Conservation (phyloP, 2,888 invertebrate species). For the Lasioglossum lativentre region DNA sequence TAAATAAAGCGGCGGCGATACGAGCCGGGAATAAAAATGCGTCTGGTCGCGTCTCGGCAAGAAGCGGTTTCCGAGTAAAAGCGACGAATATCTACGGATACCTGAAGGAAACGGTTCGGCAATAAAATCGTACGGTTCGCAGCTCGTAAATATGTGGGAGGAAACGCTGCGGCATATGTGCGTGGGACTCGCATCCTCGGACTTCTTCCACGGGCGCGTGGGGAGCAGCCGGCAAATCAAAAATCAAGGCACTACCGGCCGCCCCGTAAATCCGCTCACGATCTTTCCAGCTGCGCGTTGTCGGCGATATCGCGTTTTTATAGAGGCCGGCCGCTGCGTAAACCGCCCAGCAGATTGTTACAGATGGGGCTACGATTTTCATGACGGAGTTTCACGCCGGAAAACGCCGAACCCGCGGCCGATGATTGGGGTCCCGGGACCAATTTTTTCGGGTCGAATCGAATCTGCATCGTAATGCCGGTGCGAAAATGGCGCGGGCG, state of each 20-base stretch:
- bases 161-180: slow-evolving; percentile 2
- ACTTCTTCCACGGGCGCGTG: not conserved
- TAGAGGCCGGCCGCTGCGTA: slow-evolving; percentile 37
- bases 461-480: not conserved
- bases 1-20: slow-evolving; percentile 26
- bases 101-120: slow-evolving; percentile 9
- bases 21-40: not conserved
- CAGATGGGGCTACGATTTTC: slow-evolving; percentile 41
- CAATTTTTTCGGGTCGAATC: slow-evolving; percentile 18
- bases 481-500: not conserved
- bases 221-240: slow-evolving; percentile 44
- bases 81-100: slow-evolving; percentile 16
- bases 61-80: slow-evolving; percentile 4
- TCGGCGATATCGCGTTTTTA: slow-evolving; percentile 52
- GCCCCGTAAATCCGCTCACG: slow-evolving; percentile 58
- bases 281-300: slow-evolving; percentile 41
- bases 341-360: slow-evolving; percentile 45
- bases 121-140: slow-evolving; percentile 40
- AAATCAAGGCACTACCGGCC: slow-evolving; percentile 47
- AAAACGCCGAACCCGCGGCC: not conserved
- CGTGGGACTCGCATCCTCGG: slow-evolving; percentile 11
- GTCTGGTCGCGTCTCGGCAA: not conserved
- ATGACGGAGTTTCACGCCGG: slow-evolving; percentile 30
- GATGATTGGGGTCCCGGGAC: not conserved
- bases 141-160: slow-evolving; percentile 45